Base-by-base conservation (phyloP, 1,140 invertebrate genomes). In the Magallana ariakensis region DNA sequence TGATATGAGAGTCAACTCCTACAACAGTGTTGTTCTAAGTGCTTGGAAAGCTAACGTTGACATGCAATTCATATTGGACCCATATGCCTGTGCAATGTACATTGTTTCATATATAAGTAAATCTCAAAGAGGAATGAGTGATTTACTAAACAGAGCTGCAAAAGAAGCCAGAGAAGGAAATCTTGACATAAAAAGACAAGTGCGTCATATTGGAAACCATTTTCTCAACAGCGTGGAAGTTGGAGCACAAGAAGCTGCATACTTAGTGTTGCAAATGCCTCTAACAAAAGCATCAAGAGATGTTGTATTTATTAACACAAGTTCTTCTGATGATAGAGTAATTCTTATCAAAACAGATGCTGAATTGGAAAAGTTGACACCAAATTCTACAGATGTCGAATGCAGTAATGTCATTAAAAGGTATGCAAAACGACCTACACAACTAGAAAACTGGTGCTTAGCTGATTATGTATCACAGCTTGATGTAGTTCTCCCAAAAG, bases 191-290 rank as follows among this genome's bases (percentile, higher is more conserved):
- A 33, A 33, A 33, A 33, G 33, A 33, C 33, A 87, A 87, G 86
- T 87, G 6, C 10, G 58, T 55, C 58, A 70, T 54, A 83, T 62
- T 46, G 84, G 86, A 75, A 87, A 87, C 62, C 53, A 86, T 15
- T 85, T 85, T 70, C 58, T 66, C 0, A 85, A 85, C 9, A 33
- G 62, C 66, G 75, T 86, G 6, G 84, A 90, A 87, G 70, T 87
- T 7, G n/a, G 75, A 53, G 85, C 89, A 26, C 87, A 87, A 53
- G 88, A 87, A 70, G 86, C 86, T 85, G 83, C 70, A 26, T 87
- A 89, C 4, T 33, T 33, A 33, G 33, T 33, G 33, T 33, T 33
- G 33, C 33, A 33, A 33, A 33, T 33, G 33, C 33, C 33, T 33
- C 33, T 33, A 33, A 33, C 33, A 4, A 33, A 33, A 33, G 33